phyloP scores from a whole-genome alignment of 2,888 invertebrate genomes.

The Cordilura impudica region DNA sequence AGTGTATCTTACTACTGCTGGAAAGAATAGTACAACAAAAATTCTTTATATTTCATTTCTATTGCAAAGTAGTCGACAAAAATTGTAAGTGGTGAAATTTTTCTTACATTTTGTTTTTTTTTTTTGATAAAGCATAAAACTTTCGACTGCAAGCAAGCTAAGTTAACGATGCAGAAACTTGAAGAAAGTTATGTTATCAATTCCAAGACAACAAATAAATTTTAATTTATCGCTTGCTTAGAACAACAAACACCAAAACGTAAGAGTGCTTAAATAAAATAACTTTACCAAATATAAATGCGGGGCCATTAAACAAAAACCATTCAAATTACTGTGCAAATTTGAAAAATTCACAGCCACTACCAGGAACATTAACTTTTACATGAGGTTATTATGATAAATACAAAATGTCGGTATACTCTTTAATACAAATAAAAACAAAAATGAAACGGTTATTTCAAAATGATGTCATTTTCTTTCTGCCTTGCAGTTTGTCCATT shows the following conservation, averaged over 20 bases:
- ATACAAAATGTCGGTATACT: background rate
- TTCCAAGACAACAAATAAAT: slow-evolving; percentile 76
- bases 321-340: no score
- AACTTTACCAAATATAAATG: no score
- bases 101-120: background rate
- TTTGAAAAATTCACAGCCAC: no score
- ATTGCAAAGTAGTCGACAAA: slow-evolving; percentile 38
- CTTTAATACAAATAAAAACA: background rate
- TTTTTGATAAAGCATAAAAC: slow-evolving; percentile 70
- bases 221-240: slow-evolving; percentile 72
- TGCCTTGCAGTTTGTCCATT: background rate
- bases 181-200: slow-evolving; percentile 77
- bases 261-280: no score
- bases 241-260: slow-evolving; percentile 2
- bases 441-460: no score
- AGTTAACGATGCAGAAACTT: slow-evolving; percentile 77
- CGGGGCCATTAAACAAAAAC: no score
- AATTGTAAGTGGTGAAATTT: slow-evolving; percentile 18
- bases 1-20: background rate
- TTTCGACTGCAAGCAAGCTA: slow-evolving; percentile 74
- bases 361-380: no score
- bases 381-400: background rate
- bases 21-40: background rate
- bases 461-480: background rate
- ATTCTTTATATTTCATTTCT: slow-evolving; percentile 32